Evolutionary conservation across 2,797 vertebrate species (phyloP), one percentile per base, ranked within the genome.

Genomic region (Cossypha dichroa): DNA sequence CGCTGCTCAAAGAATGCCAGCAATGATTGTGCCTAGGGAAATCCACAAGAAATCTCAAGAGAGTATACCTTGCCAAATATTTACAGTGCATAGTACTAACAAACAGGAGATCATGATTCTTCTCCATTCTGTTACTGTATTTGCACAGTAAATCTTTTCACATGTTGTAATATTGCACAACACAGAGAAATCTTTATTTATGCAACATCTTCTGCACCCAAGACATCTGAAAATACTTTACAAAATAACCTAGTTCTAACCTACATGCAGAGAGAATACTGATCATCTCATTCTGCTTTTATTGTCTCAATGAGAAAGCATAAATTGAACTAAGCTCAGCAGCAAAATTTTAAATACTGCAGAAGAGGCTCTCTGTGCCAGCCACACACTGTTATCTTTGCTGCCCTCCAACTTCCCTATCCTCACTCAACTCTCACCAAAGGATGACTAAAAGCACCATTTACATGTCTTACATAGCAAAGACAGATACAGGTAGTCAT

Each of bases 101-200:
- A 88, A 96, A 94, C 69, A 94, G 73, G 70, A 90, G 90, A 94
- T 93, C 85, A 93, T 29, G 73, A 84, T 86, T 96, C 82, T 79
- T 79, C 62, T 84, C 79, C 88, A 75, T 90, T 96, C 83, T 90
- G 59, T 76, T 90, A 94, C 90, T 76, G 59, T 96, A 94, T 94
- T 95, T 94, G 91, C 90, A 86, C 85, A 79, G 95, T 93, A 96
- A 93, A 97, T 96, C 91, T 95, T 93, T 78, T 84, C 51, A 62
- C 48, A 72, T 13, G 2, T 88, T 97, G 23, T 48, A 93, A 19
- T 67, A 94, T 51, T 8, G 3, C 67, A 92, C 55, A 92, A 89
- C 80, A 90, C 38, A 70, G 64, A 91, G 33, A 82, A 83, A 94
- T 89, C 68, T 86, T 90, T 96, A 94, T 93, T 92, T 96, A 96